Percentiles rank a stretch among this genome's conserved stretches.
Conservation (phyloP, 1,140 invertebrate genomes). For the Plectrocnemia conspersa region DNA sequence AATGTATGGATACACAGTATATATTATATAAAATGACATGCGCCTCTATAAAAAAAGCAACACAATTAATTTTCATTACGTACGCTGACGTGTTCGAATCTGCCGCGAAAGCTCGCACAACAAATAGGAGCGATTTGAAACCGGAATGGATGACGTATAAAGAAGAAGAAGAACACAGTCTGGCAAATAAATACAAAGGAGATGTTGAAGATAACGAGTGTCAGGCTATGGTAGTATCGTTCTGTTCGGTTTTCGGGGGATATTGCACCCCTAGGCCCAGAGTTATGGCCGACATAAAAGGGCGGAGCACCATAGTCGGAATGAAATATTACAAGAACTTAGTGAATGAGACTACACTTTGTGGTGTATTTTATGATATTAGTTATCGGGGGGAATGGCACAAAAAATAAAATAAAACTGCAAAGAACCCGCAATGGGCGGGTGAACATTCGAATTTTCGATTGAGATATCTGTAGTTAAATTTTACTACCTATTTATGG, state of each 20-base stretch:
- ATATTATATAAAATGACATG: no score
- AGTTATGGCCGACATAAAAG: conserved; percentile 11
- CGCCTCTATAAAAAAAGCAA: no score
- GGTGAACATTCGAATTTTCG: no score
- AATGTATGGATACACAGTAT: no score
- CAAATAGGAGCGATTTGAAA: no score
- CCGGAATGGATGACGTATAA: no score
- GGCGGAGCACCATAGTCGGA: conserved; percentile 8
- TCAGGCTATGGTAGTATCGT: conserved; percentile 1
- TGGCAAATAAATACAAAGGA: conserved; percentile 16
- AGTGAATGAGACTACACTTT: conserved; percentile 25
- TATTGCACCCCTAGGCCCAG: conserved; percentile 6
- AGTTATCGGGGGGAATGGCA: conserved; percentile 25
- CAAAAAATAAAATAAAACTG: conserved; percentile 22
- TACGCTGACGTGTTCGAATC: no score
- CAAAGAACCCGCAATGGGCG: no score
- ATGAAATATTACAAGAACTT: conserved; percentile 24
- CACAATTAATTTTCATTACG: no score
- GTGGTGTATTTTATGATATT: conserved; percentile 28
- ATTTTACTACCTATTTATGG: no score
- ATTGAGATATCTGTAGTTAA: no score
- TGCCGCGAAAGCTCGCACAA: no score
- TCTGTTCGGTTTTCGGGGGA: conserved; percentile 3
- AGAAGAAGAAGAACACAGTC: conserved; percentile 13
- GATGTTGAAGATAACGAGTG: conserved; percentile 4